Percentiles rank a stretch among this genome's conserved stretches.
Evolutionary conservation across 2,888 invertebrate species (phyloP).

Genomic region (Trachelus stipa): DNA sequence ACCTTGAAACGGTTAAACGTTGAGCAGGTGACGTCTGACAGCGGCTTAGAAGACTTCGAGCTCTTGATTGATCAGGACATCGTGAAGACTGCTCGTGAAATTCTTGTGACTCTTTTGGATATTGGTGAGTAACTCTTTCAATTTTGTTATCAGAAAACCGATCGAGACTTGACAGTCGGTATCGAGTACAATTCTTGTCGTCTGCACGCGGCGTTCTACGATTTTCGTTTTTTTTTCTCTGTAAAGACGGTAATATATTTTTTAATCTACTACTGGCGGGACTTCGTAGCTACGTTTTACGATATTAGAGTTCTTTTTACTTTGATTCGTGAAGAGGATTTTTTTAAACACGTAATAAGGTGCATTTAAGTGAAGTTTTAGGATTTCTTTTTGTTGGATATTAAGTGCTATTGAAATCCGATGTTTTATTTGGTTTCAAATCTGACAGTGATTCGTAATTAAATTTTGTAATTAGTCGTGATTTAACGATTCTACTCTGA

Average conservation of each 20-base stretch:
- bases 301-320: neutral
- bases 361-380: neutral
- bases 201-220: conserved; percentile 3
- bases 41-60: conserved; percentile 27
- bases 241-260: neutral
- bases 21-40: conserved; percentile 48
- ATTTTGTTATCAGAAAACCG: neutral
- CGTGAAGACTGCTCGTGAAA: neutral
- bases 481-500: neutral
- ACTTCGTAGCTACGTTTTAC: neutral
- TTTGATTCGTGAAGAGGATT: neutral
- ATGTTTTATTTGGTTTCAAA: neutral
- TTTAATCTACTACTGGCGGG: neutral
- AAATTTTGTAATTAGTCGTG: neutral
- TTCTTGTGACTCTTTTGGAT: neutral
- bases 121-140: neutral
- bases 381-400: neutral
- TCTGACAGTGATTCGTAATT: neutral
- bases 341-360: neutral
- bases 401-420: neutral
- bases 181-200: neutral
- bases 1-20: conserved; percentile 56
- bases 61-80: neutral
- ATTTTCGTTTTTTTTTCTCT: neutral
- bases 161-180: neutral